Base-by-base conservation (phyloP, 2,888 invertebrate species). In the Paralinhomoeus sp. region DNA sequence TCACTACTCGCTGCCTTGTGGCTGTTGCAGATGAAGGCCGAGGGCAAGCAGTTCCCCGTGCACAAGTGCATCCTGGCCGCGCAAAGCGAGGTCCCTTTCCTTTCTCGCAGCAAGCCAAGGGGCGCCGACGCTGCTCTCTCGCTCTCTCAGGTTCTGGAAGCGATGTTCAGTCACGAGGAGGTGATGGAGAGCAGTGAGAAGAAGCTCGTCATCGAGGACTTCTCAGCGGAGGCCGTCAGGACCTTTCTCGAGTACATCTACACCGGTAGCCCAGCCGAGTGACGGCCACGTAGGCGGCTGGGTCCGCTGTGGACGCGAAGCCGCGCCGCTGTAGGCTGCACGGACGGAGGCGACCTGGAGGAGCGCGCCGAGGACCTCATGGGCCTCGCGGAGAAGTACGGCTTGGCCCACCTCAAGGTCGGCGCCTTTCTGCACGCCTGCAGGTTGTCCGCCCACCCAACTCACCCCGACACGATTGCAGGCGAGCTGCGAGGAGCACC, bases 321-420 rank as follows among this genome's bases (percentile, higher is more conserved):
- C n/a, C n/a, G n/a, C n/a, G n/a, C n/a, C n/a, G n/a, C n/a, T n/a
- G n/a, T n/a, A n/a, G n/a, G n/a, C n/a, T n/a, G n/a, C n/a, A n/a
- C n/a, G n/a, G n/a, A n/a, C n/a, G n/a, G n/a, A n/a, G n/a, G n/a
- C n/a, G n/a, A n/a, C n/a, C n/a, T n/a, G n/a, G n/a, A n/a, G n/a
- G 17, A n/a, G n/a, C n/a, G n/a, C n/a, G n/a, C n/a, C n/a, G n/a
- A n/a, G n/a, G 46, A 50, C 35, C 46, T 57, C 37, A 55, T 61
- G 47, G 52, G 55, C 40, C 51, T 61, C n/a, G 54, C 61, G 2
- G 61, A 61, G 34, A 61, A 61, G 44, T 61, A 61, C 50, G 53
- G 51, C 18, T 42, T 61, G 15, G 47, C 49, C n/a, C 51, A 54
- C 15, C 44, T 61, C 31, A 61, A 60, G 49, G 45, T 48, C 22